Evolutionary conservation across 2,113 vertebrate species (phyloP), one percentile per base, ranked within the genome.

Genomic region (Odontesthes bonariensis): DNA sequence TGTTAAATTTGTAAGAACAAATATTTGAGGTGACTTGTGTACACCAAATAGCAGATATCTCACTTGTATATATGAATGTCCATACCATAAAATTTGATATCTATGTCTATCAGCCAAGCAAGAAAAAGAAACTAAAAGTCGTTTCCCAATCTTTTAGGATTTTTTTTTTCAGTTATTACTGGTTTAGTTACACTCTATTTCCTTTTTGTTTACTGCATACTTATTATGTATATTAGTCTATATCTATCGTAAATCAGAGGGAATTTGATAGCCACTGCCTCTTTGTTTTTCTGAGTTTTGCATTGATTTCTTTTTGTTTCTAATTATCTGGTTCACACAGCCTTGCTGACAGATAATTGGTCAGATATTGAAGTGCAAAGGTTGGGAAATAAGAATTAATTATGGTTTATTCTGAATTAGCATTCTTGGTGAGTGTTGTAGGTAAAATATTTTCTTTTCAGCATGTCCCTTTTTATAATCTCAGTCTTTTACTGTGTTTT

Each of bases 331-430:
- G 68, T 73, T 71, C 8, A 67, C 33, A 61, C 8, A 1, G 5
- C 16, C 10, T 20, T 53, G 13, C 52, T 72, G 11, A 31, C 38
- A 83, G 47, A 73, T 81, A 81, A 83, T 84, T 62, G 62, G 75
- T 63, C 33, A 75, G 55, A 84, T 64, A 63, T 52, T 9, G 9
- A 73, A 55, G 59, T 38, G 65, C 59, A 77, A 66, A 86, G 66
- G 69, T 82, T 71, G 27, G 5, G 51, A 66, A 64, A 73, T 54
- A 56, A 69, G 47, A n/a, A 10, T 44, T 35, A 35, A 6, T n/a
- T n/a, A n/a, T 31, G 33, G 60, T 32, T 65, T 22, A 65, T 13
- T 57, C 23, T 3, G 20, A 58, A 0, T 8, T 40, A 65, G 54
- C 7, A 23, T 46, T 57, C 19, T 8, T 19, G 46, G 17, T 3